Evolutionary conservation across 2,113 vertebrate species (phyloP).

Genomic region (Gopherus evgoodei): DNA sequence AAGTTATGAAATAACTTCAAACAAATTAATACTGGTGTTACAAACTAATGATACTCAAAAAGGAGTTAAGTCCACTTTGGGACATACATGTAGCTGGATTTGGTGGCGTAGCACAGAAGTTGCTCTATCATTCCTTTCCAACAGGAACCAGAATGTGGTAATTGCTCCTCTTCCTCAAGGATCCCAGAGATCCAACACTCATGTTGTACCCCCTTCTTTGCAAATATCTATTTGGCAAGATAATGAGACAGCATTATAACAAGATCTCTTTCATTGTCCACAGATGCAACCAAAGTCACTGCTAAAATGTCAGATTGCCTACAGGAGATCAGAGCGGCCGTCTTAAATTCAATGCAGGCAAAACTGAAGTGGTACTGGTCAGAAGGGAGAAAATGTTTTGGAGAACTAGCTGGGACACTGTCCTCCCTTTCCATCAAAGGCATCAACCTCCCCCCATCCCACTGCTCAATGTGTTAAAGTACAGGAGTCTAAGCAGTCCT

Average conservation of each 20-base stretch:
- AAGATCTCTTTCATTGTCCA: not conserved
- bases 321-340: not conserved
- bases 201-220: too few relatives aligned
- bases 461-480: not conserved
- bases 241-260: not conserved
- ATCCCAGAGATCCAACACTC: too few relatives aligned
- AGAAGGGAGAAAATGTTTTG: not conserved
- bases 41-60: too few relatives aligned
- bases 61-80: too few relatives aligned
- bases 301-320: not conserved
- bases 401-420: not conserved
- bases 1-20: too few relatives aligned
- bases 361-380: not conserved
- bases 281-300: not conserved
- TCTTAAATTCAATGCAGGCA: not conserved
- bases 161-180: too few relatives aligned
- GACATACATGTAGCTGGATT: too few relatives aligned
- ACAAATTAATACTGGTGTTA: too few relatives aligned
- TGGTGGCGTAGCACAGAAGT: too few relatives aligned
- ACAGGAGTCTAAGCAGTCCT: not conserved
- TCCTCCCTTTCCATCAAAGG: not conserved
- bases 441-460: not conserved
- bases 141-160: too few relatives aligned
- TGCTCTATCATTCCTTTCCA: too few relatives aligned
- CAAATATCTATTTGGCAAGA: too few relatives aligned